A percentile compares a stretch with the other conserved stretches of the same genome.
These are phyloP conservation scores for Heliconius congener DNA, from an alignment of 1,140 invertebrate species.

Conservation along the genomic window DNA sequence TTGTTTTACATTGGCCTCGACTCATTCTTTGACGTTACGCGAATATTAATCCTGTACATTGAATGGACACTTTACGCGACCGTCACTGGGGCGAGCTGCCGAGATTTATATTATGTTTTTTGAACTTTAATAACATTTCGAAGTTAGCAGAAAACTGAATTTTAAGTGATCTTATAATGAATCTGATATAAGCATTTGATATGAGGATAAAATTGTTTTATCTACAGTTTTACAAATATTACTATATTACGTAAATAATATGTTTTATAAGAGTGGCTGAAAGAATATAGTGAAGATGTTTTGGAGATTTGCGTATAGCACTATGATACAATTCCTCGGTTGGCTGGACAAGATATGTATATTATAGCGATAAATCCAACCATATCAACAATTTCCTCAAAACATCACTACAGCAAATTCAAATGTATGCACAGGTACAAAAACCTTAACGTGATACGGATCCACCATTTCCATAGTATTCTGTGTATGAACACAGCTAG, in stretches of 20 bases:
- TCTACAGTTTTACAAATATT: too few species aligned
- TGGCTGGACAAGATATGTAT: background rate
- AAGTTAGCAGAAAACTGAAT: slow-evolving; percentile 14
- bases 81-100: slow-evolving; percentile 28
- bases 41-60: slow-evolving; percentile 67
- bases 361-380: background rate
- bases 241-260: too few species aligned
- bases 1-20: slow-evolving; percentile 72
- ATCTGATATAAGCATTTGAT: background rate
- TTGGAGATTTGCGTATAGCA: background rate
- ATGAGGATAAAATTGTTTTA: background rate
- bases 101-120: slow-evolving; percentile 26
- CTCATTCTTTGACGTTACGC: slow-evolving; percentile 65
- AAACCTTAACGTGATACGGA: background rate
- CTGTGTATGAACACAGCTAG: too few species aligned
- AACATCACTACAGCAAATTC: background rate
- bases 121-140: slow-evolving; percentile 25
- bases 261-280: too few species aligned
- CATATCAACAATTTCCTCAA: background rate
- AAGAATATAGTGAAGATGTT: too few species aligned
- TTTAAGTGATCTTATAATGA: slow-evolving; percentile 16
- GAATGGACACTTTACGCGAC: slow-evolving; percentile 40
- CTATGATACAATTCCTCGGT: background rate
- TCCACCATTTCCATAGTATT: background rate
- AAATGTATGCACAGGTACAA: background rate